Percentiles rank a stretch among this genome's conserved stretches.
These are phyloP conservation scores for Rutilus rutilus DNA, from an alignment of 2,113 vertebrate species.

Conservation along the genomic window DNA sequence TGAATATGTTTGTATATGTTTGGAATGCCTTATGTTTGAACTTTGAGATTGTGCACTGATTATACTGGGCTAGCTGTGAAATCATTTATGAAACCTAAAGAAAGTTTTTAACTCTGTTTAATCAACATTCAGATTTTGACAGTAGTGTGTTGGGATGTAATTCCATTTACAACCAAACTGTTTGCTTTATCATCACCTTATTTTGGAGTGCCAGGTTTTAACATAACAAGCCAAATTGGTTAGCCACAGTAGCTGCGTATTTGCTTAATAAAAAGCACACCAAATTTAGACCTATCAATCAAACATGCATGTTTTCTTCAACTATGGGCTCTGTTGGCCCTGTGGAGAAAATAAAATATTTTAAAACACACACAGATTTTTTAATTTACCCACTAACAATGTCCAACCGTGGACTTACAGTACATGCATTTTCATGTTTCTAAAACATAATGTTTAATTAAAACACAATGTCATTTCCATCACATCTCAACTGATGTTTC, in stretches of 20 bases:
- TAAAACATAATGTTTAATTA: neutral
- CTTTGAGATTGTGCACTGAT: conserved; percentile 38
- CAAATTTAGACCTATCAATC: conserved; percentile 1
- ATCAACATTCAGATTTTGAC: neutral
- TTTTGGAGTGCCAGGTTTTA: neutral
- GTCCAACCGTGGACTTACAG: neutral
- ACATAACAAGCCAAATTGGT: neutral
- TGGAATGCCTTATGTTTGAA: conserved; percentile 40
- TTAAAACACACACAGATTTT: neutral
- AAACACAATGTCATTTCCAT: neutral
- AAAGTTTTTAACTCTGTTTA: conserved; percentile 10
- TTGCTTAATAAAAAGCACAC: neutral
- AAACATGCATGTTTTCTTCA: neutral
- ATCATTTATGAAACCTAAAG: conserved; percentile 15
- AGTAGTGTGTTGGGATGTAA: neutral
- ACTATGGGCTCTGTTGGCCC: neutral
- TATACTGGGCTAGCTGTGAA: conserved; percentile 7
- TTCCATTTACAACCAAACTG: conserved; percentile 4
- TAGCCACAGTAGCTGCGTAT: neutral
- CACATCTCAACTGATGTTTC: neutral
- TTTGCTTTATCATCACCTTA: neutral
- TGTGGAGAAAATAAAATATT: neutral
- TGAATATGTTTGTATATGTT: conserved; percentile 65
- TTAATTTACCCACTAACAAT: neutral
- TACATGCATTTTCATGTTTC: neutral